These are phyloP conservation scores for Telenomus remus DNA, from an alignment of 1,140 invertebrate species.

Conservation along the genomic window DNA sequence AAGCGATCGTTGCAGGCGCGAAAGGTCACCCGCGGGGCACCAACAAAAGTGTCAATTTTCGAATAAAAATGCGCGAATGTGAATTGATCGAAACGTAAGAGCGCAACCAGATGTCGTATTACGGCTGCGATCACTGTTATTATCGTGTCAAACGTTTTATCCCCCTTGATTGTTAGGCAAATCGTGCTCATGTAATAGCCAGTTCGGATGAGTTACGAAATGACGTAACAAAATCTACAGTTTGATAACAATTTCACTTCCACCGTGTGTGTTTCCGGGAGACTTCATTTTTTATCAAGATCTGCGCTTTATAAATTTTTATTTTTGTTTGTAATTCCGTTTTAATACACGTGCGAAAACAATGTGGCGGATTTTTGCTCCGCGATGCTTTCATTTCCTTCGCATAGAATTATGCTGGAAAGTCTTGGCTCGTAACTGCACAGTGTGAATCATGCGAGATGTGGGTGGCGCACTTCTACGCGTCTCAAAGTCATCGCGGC, in stretches of 20 bases:
- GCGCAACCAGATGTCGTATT: constrained; percentile 38
- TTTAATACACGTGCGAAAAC: no score
- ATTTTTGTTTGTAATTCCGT: no score
- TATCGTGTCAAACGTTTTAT: constrained; percentile 35
- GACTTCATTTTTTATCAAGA: no score
- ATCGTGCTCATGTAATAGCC: constrained; percentile 7
- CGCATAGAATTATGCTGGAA: not conserved
- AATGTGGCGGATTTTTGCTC: constrained; percentile 2
- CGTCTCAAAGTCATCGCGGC: constrained; percentile 48
- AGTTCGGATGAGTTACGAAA: constrained; percentile 8
- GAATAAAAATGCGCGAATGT: constrained; percentile 22
- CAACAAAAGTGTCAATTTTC: constrained; percentile 41
- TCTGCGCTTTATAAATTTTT: no score
- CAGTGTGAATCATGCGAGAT: constrained; percentile 44
- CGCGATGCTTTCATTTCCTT: constrained; percentile 26
- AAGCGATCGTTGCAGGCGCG: constrained; percentile 29
- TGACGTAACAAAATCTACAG: no score
- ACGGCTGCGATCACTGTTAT: constrained; percentile 34
- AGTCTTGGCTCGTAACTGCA: constrained; percentile 6
- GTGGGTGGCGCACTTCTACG: constrained; percentile 39
- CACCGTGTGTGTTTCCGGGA: no score
- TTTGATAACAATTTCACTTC: no score
- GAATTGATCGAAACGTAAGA: constrained; percentile 32
- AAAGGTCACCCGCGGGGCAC: constrained; percentile 17
- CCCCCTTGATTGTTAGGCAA: constrained; percentile 28